These are phyloP conservation scores for Scolanthus callimorphus DNA, from an alignment of 92 coral and sea anemone species.

Conservation along the genomic window DNA sequence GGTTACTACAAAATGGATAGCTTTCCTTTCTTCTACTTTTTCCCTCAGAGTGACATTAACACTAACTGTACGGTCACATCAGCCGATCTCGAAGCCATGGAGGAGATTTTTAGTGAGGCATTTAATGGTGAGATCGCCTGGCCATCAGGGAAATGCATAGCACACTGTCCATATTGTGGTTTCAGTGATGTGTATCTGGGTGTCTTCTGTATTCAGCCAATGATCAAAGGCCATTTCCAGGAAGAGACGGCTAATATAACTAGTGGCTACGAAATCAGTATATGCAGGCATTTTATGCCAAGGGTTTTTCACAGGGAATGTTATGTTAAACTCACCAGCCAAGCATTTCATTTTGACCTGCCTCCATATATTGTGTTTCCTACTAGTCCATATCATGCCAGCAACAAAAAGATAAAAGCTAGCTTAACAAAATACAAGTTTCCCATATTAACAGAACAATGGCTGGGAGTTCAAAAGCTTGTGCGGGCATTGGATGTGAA, in stretches of 20 bases:
- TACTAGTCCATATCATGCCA: background rate
- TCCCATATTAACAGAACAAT: background rate
- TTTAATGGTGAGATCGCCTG: background rate
- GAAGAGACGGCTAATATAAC: no score
- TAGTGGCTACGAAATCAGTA: no score
- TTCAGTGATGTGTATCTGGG: background rate
- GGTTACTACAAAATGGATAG: background rate
- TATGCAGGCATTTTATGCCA: background rate
- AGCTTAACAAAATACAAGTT: background rate
- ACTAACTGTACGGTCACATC: background rate
- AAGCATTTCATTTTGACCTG: background rate
- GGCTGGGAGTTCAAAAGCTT: slow-evolving; percentile 2
- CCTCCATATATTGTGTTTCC: background rate
- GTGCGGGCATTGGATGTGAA: background rate
- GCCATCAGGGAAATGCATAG: background rate
- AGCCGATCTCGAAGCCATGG: slow-evolving; percentile 1
- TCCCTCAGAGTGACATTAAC: background rate
- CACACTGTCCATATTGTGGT: background rate
- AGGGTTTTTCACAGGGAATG: background rate
- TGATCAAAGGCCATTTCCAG: background rate
- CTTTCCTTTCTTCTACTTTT: background rate
- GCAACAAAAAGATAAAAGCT: background rate
- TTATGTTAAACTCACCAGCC: background rate
- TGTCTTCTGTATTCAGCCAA: background rate
- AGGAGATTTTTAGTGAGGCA: background rate